A percentile compares a stretch with the other conserved stretches of the same genome.
Evolutionary conservation across 2,113 vertebrate species (phyloP).

Genomic region (Ictalurus furcatus): DNA sequence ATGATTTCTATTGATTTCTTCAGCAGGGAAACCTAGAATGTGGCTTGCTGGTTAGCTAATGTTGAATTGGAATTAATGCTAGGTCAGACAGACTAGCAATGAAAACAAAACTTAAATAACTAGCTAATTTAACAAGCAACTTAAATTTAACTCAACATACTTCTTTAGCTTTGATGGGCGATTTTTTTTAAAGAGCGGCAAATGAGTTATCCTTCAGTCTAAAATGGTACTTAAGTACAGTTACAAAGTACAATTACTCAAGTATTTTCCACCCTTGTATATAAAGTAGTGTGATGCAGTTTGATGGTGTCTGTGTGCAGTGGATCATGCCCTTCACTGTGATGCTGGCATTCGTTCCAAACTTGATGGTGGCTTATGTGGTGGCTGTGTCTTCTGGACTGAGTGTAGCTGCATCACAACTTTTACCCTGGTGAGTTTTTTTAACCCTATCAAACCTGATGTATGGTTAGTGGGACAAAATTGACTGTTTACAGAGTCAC

Average conservation of each 20-base stretch:
- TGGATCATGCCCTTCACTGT: conserved; percentile 90
- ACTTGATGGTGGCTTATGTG: conserved; percentile 81
- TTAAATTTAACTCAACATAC: not conserved
- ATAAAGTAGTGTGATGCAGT: not conserved
- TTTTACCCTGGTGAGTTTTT: conserved; percentile 88
- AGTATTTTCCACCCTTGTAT: not conserved
- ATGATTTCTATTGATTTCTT: too few species aligned
- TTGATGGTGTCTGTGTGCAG: conserved; percentile 63
- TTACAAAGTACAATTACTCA: not conserved
- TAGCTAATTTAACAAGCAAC: not conserved
- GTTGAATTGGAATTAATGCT: too few species aligned
- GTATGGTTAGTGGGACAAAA: not conserved
- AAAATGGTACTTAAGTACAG: not conserved
- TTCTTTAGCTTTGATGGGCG: not conserved
- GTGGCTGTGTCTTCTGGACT: conserved; percentile 89
- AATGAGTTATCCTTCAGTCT: not conserved
- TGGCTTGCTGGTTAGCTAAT: not conserved
- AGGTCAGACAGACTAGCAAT: too few species aligned
- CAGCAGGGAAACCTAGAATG: not conserved
- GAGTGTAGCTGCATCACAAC: conserved; percentile 89
- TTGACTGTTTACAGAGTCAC: not conserved
- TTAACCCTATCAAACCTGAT: not conserved
- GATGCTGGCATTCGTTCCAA: conserved; percentile 87
- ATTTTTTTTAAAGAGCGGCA: not conserved
- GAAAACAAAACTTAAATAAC: too few species aligned